Conservation (phyloP, 2,797 vertebrate genomes). For the Etheostoma perlongum region DNA sequence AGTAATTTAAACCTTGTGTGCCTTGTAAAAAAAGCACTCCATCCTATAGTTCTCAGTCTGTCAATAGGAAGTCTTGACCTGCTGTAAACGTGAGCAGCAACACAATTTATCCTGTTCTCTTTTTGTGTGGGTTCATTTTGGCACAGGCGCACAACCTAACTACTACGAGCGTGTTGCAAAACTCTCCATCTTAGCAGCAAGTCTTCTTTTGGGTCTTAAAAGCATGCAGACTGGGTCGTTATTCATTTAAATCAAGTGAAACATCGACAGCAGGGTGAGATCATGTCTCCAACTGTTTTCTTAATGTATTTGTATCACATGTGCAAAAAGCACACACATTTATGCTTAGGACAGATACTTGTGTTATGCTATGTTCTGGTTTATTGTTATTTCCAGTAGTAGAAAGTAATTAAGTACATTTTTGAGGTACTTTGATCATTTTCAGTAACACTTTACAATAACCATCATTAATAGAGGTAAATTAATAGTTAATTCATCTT, state of each 20-base stretch:
- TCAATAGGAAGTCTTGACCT: slow-evolving; percentile 22
- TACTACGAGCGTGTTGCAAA: not conserved
- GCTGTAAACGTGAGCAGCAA: not conserved
- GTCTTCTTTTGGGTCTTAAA: slow-evolving; percentile 4
- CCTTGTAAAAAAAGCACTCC: slow-evolving; percentile 26
- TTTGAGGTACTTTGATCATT: not conserved
- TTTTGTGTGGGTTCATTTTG: not conserved
- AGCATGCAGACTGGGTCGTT: slow-evolving; percentile 20
- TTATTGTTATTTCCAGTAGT: not conserved
- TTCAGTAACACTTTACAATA: not conserved
- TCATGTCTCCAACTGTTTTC: slow-evolving; percentile 35
- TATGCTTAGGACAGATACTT: not conserved
- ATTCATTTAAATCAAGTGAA: slow-evolving; percentile 35
- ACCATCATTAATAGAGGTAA: too few species aligned
- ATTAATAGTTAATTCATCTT: too few species aligned
- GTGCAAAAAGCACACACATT: not conserved
- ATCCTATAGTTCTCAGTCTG: slow-evolving; percentile 14
- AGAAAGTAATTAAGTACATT: not conserved
- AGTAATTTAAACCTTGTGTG: slow-evolving; percentile 38
- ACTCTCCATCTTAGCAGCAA: not conserved
- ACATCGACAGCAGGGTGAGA: slow-evolving; percentile 55
- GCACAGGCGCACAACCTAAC: not conserved
- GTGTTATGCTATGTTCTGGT: not conserved
- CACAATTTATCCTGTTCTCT: not conserved
- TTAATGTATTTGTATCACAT: not conserved